Conservation (phyloP, 30 jellyfish, hydroid and myxozoan species). For the Euphysa ruthae region DNA sequence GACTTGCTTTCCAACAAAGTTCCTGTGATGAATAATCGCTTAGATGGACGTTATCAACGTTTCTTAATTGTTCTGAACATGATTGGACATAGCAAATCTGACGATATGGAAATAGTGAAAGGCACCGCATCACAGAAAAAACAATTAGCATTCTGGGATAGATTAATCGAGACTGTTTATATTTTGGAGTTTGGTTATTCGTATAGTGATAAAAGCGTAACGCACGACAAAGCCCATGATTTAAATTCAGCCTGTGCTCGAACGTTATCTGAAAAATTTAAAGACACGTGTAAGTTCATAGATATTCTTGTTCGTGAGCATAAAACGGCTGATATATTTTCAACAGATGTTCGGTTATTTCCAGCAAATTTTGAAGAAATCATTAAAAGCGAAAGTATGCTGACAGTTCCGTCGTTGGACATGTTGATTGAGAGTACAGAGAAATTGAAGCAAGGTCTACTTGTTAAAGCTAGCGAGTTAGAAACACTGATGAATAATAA, state of each 20-base stretch:
- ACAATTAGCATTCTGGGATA: conserved; percentile 62
- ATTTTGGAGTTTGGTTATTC: conserved; percentile 28
- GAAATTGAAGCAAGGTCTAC: conserved; percentile 40
- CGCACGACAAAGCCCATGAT: not conserved
- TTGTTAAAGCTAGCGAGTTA: conserved; percentile 13
- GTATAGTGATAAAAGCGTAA: not conserved
- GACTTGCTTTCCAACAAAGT: conserved; percentile 31
- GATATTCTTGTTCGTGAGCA: conserved; percentile 57
- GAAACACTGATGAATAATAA: conserved; percentile 8
- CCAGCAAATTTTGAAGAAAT: conserved; percentile 65
- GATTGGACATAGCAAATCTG: conserved; percentile 50
- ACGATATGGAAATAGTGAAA: conserved; percentile 54
- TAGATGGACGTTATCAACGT: conserved; percentile 51
- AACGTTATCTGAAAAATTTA: conserved; percentile 12
- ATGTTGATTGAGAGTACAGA: conserved; percentile 41
- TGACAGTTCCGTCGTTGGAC: conserved; percentile 38
- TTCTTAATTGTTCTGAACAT: conserved; percentile 48
- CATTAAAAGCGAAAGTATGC: conserved; percentile 2
- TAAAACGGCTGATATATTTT: conserved; percentile 29
- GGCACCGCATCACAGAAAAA: conserved; percentile 84
- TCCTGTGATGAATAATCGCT: conserved; percentile 38
- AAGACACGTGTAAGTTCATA: conserved; percentile 30
- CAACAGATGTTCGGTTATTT: conserved; percentile 43
- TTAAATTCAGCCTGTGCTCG: not conserved
- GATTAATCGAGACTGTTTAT: conserved; percentile 38